These are phyloP conservation scores for Aurelia sp. DNA, from an alignment of 30 jellyfish, hydroid and myxozoan species.

Conservation along the genomic window DNA sequence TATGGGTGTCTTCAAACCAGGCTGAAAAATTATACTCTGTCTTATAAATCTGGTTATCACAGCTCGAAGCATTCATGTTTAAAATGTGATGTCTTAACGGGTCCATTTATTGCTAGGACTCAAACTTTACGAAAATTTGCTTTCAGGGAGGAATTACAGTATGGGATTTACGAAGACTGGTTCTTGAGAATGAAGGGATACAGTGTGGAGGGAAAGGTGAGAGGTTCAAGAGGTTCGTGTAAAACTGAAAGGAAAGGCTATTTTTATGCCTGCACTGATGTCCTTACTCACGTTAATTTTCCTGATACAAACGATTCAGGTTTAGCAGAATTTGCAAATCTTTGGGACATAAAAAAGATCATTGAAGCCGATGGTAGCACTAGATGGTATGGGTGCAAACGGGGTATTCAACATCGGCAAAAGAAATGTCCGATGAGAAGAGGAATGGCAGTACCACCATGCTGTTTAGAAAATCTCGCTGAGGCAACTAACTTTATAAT, in stretches of 20 bases:
- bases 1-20: conserved; percentile 80
- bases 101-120: conserved; percentile 70
- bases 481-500: conserved; percentile 76
- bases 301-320: conserved; percentile 15
- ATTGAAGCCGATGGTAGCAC: conserved; percentile 25
- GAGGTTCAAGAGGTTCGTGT: background rate
- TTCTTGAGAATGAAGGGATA: conserved; percentile 53
- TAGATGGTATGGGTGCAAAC: conserved; percentile 88
- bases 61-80: conserved; percentile 72
- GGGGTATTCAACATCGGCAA: conserved; percentile 24
- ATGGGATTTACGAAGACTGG: conserved; percentile 89
- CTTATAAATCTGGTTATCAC: conserved; percentile 62
- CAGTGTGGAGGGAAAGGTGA: background rate
- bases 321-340: conserved; percentile 36
- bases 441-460: conserved; percentile 99
- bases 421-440: conserved; percentile 56
- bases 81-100: conserved; percentile 57
- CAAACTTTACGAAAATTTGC: conserved; percentile 7
- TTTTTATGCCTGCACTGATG: conserved; percentile 89
- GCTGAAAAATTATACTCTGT: conserved; percentile 57
- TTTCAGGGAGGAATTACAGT: conserved; percentile 34
- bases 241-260: background rate
- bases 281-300: conserved; percentile 35
- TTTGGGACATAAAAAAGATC: conserved; percentile 80
- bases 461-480: conserved; percentile 82